Evolutionary conservation across 1,140 invertebrate genomes (phyloP), one percentile per base, ranked within the genome.

Genomic region (Heliconius hewitsoni): DNA sequence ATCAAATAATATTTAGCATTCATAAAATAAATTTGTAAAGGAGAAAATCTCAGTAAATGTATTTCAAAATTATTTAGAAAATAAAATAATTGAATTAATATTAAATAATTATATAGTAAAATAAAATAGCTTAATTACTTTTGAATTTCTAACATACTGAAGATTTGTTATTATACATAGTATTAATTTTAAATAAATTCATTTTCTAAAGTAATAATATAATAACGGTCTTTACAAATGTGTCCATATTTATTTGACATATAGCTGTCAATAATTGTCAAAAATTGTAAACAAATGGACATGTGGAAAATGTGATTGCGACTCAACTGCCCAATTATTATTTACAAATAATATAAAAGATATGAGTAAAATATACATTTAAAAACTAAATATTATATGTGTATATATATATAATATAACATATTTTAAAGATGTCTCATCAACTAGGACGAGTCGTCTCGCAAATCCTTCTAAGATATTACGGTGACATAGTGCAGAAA

Each of bases 401-500:
- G 3, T 19, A 23, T 23, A 23, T 23, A 23, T 23, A 23, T n/a
- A 2, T 57, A 23, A 19, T 37, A 78, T 42, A 60, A 27, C 8
- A 55, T 34, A 8, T 19, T 72, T 46, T 74, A n/a, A 70, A 50
- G 39, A 97, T 97, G 97, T 96, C 96, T 39, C 90, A 95, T 74
- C 95, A 96, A 81, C 95, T 96, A 74, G 95, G 96, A 19, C 96
- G 96, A 86, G 92, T 97, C 42, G 96, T 97, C 85, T 96, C 96
- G 6, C 92, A 95, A 79, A 96, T 98, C 83, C 92, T 98, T 34
- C 90, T 94, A 39, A 96, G 98, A 91, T 96, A 97, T 89, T 98
- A 97, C 93, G 97, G 97, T 30, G 94, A 96, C 82, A 96, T 96
- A 77, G 96, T 97, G 2, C 95, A 97, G 87, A 93, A 95, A 86